phyloP scores from a whole-genome alignment of 2,888 invertebrate species.

The Cryptus viduatorius region DNA sequence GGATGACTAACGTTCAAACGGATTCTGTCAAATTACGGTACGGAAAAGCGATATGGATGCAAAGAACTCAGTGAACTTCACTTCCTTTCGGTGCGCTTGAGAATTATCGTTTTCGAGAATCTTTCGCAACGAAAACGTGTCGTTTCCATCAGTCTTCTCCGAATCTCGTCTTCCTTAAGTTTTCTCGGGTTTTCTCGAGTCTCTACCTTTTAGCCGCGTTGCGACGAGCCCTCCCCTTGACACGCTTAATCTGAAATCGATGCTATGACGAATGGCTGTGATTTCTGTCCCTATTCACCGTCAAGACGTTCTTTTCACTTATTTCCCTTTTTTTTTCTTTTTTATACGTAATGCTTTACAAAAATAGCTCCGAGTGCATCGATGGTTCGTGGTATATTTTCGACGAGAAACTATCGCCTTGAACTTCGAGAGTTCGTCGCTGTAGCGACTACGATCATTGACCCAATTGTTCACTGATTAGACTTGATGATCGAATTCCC shows the following conservation, averaged over 20 bases:
- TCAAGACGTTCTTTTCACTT: slow-evolving; percentile 7
- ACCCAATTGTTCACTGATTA: slow-evolving; percentile 39
- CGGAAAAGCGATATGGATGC: slow-evolving; percentile 21
- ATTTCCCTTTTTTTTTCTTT: slow-evolving; percentile 11
- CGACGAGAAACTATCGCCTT: background rate
- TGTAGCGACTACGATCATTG: background rate
- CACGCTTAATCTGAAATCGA: slow-evolving; percentile 55
- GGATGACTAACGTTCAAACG: slow-evolving; percentile 50
- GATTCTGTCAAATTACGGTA: slow-evolving; percentile 57
- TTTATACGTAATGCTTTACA: background rate
- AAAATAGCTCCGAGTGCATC: background rate
- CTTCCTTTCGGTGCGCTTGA: slow-evolving; percentile 34
- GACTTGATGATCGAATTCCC: slow-evolving; percentile 29
- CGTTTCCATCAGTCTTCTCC: slow-evolving; percentile 34
- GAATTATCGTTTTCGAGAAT: slow-evolving; percentile 36
- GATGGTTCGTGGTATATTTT: background rate
- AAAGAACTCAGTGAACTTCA: slow-evolving; percentile 20
- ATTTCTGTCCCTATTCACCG: slow-evolving; percentile 32
- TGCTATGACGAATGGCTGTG: slow-evolving; percentile 54
- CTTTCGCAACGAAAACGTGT: slow-evolving; percentile 39
- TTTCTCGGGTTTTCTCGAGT: slow-evolving; percentile 14
- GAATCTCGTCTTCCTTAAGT: slow-evolving; percentile 24
- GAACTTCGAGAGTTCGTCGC: background rate
- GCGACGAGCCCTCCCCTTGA: slow-evolving; percentile 1
- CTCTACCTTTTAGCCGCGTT: slow-evolving; percentile 13